A percentile compares a stretch with the other conserved stretches of the same genome.
phyloP scores from a whole-genome alignment of 2,888 invertebrate genomes.

The Pollenia angustigena region DNA sequence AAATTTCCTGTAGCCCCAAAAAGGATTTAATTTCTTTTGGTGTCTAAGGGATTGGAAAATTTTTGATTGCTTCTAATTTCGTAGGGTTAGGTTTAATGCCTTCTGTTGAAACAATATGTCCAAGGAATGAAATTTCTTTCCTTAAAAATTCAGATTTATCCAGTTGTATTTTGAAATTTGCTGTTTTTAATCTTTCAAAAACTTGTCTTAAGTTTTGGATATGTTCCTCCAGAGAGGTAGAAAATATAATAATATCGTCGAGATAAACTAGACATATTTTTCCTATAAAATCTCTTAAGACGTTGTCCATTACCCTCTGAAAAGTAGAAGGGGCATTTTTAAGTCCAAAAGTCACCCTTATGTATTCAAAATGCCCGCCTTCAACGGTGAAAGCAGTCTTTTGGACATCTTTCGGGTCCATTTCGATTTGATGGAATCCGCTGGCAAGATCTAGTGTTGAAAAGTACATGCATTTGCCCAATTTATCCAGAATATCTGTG shows the following conservation, averaged over 20 bases:
- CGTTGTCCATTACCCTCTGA: constrained; percentile 25
- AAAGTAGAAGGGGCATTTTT: constrained; percentile 26
- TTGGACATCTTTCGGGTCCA: constrained; percentile 25
- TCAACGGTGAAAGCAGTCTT: constrained; percentile 57
- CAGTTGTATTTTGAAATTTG: constrained; percentile 44
- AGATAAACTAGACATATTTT: constrained; percentile 46
- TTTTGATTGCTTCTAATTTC: constrained; percentile 22
- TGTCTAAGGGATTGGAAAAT: too few species aligned
- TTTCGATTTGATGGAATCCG: constrained; percentile 35
- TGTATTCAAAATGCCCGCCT: constrained; percentile 52
- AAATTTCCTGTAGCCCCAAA: too few species aligned
- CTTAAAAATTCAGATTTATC: background rate
- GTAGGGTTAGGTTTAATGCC: constrained; percentile 2
- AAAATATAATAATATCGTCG: constrained; percentile 50
- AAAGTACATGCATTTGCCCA: constrained; percentile 10
- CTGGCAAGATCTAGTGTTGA: constrained; percentile 17
- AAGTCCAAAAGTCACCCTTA: constrained; percentile 41
- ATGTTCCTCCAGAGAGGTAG: constrained; percentile 24
- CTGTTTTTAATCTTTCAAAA: constrained; percentile 32
- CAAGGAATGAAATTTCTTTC: constrained; percentile 22
- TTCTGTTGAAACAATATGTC: constrained; percentile 20
- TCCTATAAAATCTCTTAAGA: constrained; percentile 35
- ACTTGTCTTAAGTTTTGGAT: constrained; percentile 32
- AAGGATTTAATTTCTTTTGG: too few species aligned
- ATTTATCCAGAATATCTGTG: constrained; percentile 20